phyloP scores from a whole-genome alignment of 2,888 invertebrate genomes.

The Allygus modestus region DNA sequence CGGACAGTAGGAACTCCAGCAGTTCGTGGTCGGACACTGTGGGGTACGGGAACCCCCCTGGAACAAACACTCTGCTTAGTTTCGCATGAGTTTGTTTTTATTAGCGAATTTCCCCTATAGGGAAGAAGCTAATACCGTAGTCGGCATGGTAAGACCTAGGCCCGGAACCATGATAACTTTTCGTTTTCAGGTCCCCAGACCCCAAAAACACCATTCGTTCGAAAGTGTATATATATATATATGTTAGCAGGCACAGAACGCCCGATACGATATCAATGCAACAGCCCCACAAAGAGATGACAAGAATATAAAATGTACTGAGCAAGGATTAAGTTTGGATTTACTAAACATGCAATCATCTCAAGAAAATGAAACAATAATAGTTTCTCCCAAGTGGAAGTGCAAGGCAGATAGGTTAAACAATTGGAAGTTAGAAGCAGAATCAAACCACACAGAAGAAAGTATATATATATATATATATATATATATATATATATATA shows the following conservation, averaged over 20 bases:
- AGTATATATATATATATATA: too few species aligned
- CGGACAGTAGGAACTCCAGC: slow-evolving; percentile 37
- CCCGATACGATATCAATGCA: not conserved
- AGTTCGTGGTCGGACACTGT: slow-evolving; percentile 55
- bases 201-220: too few species aligned
- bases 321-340: not conserved
- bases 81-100: too few species aligned
- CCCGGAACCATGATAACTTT: too few species aligned
- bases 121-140: too few species aligned
- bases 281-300: not conserved
- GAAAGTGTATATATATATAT: too few species aligned
- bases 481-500: too few species aligned
- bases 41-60: slow-evolving; percentile 61
- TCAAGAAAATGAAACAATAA: not conserved
- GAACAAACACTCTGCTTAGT: too few species aligned
- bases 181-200: too few species aligned
- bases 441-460: not conserved
- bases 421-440: not conserved
- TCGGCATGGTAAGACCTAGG: too few species aligned
- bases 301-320: not conserved
- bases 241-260: too few species aligned
- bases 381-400: not conserved
- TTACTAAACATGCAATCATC: not conserved
- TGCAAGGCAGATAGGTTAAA: slow-evolving; percentile 1
- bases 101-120: too few species aligned